Evolutionary conservation across 2,888 invertebrate genomes (phyloP), one percentile per base, ranked within the genome.

Genomic region (Lithophane semibrunnea): DNA sequence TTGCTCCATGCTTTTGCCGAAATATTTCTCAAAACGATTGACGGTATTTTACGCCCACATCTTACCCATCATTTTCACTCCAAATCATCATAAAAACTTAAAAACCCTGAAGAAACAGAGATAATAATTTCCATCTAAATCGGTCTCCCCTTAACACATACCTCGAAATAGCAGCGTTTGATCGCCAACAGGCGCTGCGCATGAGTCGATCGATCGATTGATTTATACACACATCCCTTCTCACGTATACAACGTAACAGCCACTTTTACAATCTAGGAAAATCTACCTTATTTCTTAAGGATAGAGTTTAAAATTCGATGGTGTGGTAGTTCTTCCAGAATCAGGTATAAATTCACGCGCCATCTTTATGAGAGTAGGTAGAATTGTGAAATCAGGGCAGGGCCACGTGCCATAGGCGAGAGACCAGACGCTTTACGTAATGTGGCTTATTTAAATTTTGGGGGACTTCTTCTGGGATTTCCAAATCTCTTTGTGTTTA

Each of bases 141-240:
- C 69, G 3, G 75, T 90, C 87, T 90, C 88, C 89, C 92, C 94
- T 95, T 95, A 95, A 94, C 90, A 61, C 69, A 77, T 82, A 85
- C 89, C 92, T 90, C 88, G 86, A 95, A 95, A 95, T 95, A 95
- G 90, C 88, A 83, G 68, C 89, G 90, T 92, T 94, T 95, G 95
- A 95, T 95, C 93, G 92, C 91, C 91, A 92, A 87, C 94, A 95
- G 93, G 92, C 94, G 88, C 86, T 90, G 93, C 93, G 94, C 93
- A 91, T 91, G 91, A 92, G 92, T 89, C 93, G 93, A 94, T 94
- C 92, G 92, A 95, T 95, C 94, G 95, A 95, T 95, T 95, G 95
- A 95, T 95, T 95, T 95, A 95, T 92, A 92, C 91, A 90, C 91
- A 92, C 90, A 88, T 89, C 90, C 87, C 85, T 89, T 78, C 79